Percentiles rank a stretch among this genome's conserved stretches.
Conservation (phyloP, 1,140 invertebrate species). For the Wasmannia auropunctata region DNA sequence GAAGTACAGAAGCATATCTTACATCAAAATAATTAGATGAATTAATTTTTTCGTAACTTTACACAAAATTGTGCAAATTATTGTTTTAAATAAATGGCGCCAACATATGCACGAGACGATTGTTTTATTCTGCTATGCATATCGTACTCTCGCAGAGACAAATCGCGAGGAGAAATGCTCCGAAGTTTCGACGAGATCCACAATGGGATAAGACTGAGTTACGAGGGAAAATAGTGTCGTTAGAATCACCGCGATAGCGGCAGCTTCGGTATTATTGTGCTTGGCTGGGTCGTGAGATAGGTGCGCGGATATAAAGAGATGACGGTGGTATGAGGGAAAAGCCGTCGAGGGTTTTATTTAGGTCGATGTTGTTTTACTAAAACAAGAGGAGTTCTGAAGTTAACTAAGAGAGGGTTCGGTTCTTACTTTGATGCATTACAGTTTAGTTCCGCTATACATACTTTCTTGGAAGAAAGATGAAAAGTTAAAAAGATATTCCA, state of each 20-base stretch:
- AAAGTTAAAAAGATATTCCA: conserved; percentile 30
- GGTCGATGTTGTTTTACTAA: conserved; percentile 35
- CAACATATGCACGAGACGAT: background rate
- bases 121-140: background rate
- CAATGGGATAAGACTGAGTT: conserved; percentile 47
- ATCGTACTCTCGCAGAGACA: conserved; percentile 8
- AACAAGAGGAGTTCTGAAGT: conserved; percentile 44
- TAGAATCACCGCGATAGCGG: conserved; percentile 53
- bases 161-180: conserved; percentile 22
- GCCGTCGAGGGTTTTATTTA: conserved; percentile 30
- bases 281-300: conserved; percentile 30
- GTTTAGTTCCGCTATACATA: conserved; percentile 4
- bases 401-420: conserved; percentile 40
- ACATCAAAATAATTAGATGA: background rate
- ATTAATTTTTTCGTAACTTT: background rate
- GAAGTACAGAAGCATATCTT: background rate
- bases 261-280: conserved; percentile 31
- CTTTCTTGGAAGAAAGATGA: conserved; percentile 25
- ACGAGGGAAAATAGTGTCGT: conserved; percentile 41
- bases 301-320: conserved; percentile 39
- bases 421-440: conserved; percentile 47
- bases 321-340: background rate
- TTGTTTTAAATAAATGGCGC: conserved; percentile 9
- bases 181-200: conserved; percentile 49
- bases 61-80: background rate